Base-by-base conservation (phyloP, 2,888 invertebrate genomes). In the Metallyticus violacea region DNA sequence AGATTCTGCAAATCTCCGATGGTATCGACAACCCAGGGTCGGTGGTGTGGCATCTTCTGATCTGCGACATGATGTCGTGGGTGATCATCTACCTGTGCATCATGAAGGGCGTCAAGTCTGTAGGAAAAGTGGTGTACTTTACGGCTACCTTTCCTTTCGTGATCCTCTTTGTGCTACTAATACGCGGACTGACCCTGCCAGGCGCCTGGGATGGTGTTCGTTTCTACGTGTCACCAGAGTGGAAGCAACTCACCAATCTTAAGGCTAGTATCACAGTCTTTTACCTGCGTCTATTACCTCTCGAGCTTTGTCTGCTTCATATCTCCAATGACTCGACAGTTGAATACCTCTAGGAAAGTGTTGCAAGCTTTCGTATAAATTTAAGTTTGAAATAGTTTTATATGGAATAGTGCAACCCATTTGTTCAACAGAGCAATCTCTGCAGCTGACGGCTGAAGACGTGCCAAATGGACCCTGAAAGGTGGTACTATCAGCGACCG, bases 41-140 rank as follows among this genome's bases (percentile, higher is more conserved):
- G 1, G 93, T 99, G 27, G 96, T 97, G 7, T 97, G 96, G 96
- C 96, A 96, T 1, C 92, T 98, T 82, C 95, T 97, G 82, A 91
- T 94, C 88, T 95, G 95, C 89, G 94, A 97, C 87, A 90, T 95
- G 0, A 91, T 97, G 27, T 95, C 96, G 78, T 98, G 98, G 98
- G 90, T 96, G 15, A 91, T 97, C 84, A 95, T 97, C 22, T 98
- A 96, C 91, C 92, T 97, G 85, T 97, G 97, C 91, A 96, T 97
- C 88, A 95, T 95, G 92, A 96, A 96, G 89, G 97, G 98, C 83
- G 97, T 98, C 88, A 96, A 97, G 92, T 96, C 96, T 91, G 96
- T 97, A 30, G 97, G 97, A 90, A 97, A 97, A 93, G 93, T 94
- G 76, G 97, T 98, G 9, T 98, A 98, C 91, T 96, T 98, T 90